Conservation (phyloP, 2,888 invertebrate species). For the Limulus polyphemus region DNA sequence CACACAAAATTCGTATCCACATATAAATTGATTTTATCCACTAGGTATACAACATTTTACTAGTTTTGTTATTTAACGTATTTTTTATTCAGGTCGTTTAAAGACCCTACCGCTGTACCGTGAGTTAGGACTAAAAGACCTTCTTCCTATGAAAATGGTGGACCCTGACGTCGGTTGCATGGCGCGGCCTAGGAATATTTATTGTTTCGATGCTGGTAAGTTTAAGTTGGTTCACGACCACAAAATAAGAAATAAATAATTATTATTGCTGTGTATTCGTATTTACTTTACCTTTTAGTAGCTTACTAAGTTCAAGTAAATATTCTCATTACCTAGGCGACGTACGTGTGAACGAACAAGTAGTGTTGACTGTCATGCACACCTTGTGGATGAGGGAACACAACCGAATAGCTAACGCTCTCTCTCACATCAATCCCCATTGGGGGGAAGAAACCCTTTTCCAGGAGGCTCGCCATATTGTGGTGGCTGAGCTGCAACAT, state of each 20-base stretch:
- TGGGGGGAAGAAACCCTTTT: conserved; percentile 88
- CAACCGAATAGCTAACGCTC: conserved; percentile 62
- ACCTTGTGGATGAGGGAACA: conserved; percentile 82
- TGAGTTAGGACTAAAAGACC: conserved; percentile 50
- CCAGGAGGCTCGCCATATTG: conserved; percentile 45
- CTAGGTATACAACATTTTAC: too few relatives aligned
- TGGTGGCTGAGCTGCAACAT: conserved; percentile 36
- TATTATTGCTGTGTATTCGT: too few relatives aligned
- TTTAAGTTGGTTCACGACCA: too few relatives aligned
- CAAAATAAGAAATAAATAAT: too few relatives aligned
- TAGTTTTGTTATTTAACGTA: too few relatives aligned
- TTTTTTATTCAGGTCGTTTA: conserved; percentile 11
- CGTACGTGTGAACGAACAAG: conserved; percentile 80
- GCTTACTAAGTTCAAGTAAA: too few relatives aligned
- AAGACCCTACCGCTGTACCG: conserved; percentile 19
- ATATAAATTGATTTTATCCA: too few relatives aligned
- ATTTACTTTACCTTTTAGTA: too few relatives aligned
- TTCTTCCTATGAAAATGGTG: conserved; percentile 72
- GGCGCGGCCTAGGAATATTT: conserved; percentile 63
- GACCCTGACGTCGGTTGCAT: conserved; percentile 88
- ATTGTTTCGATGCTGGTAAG: conserved; percentile 74
- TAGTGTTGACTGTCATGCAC: conserved; percentile 80
- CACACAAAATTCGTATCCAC: too few relatives aligned
- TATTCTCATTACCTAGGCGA: conserved; percentile 39
- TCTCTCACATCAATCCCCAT: conserved; percentile 70